Evolutionary conservation across 2,113 vertebrate genomes (phyloP).

Genomic region (Nanorana parkeri): DNA sequence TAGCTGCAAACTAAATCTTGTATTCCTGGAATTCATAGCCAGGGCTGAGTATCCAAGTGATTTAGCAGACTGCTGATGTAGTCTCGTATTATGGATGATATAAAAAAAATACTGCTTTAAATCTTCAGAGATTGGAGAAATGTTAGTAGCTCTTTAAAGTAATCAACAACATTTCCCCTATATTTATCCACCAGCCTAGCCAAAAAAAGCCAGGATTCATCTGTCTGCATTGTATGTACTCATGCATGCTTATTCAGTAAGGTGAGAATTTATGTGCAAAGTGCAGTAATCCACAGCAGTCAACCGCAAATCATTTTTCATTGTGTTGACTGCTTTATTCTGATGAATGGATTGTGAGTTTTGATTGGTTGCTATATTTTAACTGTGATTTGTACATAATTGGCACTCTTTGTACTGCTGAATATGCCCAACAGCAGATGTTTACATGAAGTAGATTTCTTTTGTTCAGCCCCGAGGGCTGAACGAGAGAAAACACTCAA

Average conservation of each 20-base stretch:
- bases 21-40: neutral
- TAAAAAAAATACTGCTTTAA: conserved; percentile 10
- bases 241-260: neutral
- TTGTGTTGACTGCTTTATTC: too few species aligned
- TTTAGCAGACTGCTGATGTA: neutral
- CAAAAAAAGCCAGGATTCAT: neutral
- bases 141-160: conserved; percentile 18
- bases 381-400: too few species aligned
- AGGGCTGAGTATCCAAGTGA: neutral
- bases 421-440: too few species aligned
- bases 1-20: conserved; percentile 15
- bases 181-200: neutral
- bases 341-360: too few species aligned
- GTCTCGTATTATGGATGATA: neutral
- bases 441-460: too few species aligned
- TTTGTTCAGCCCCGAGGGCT: too few species aligned
- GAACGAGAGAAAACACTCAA: too few species aligned
- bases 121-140: neutral
- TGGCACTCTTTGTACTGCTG: too few species aligned
- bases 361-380: too few species aligned
- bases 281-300: too few species aligned
- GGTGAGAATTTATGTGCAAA: too few species aligned
- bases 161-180: neutral
- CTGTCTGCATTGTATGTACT: neutral
- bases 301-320: too few species aligned